Evolutionary conservation across 2,113 vertebrate genomes (phyloP), one percentile per base, ranked within the genome.

Genomic region (Paralichthys olivaceus): DNA sequence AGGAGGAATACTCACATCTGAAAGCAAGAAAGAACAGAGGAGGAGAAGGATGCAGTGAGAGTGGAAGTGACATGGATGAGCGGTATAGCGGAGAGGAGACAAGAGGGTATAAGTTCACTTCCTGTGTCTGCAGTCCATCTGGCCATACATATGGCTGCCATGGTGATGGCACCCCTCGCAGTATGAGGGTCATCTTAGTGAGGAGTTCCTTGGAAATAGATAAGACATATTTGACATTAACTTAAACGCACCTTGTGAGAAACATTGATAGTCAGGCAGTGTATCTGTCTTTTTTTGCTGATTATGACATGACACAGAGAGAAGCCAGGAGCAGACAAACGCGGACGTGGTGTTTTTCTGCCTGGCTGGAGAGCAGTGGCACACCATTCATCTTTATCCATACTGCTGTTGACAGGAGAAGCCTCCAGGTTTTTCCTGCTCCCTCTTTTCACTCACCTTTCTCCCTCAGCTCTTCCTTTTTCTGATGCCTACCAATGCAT

Each of bases 371-470:
- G 90, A 90, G 84, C 86, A 68, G 75, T 80, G 80, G 80, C 81
- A 80, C 64, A 53, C 79, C 89, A 90, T 95, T 93, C 81, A 83
- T 95, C 93, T 93, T 90, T 85, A 87, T 93, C 89, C 86, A 83
- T 43, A 23, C 60, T 26, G 75, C 63, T 91, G 75, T 61, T 91
- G 92, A 93, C 92, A 91, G 85, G 65, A 77, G 69, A 76, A 63
- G 83, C 78, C 87, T 74, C 77, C 75, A 45, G 53, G 75, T 32
- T 58, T 84, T 23, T 13, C 53, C 12, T 6, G 5, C 11, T 55
- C 22, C 12, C 22, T 61, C 25, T 25, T 67, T 40, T 51, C 28
- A 2, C 29, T 19, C 2, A 3, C 37, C 32, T 59, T 51, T 62
- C 26, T 54, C 81, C 40, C n/a, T 20, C 26, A 15, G 49, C 15